A percentile compares a stretch with the other conserved stretches of the same genome.
phyloP scores from a whole-genome alignment of 2,797 vertebrate species.

The Spondyliosoma cantharus region DNA sequence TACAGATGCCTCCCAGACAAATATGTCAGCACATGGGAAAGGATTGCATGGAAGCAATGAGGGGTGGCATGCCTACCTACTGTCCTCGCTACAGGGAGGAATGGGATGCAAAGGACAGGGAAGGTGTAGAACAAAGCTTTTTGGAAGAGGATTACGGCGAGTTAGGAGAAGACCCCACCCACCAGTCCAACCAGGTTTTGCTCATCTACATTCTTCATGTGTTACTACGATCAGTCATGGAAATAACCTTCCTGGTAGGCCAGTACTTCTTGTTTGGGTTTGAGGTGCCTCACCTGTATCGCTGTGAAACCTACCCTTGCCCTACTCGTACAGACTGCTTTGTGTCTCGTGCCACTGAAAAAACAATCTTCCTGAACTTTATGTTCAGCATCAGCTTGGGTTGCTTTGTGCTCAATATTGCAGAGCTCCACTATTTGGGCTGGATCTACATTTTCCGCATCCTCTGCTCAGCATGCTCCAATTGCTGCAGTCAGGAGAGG shows the following conservation, averaged over 20 bases:
- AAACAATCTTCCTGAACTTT: slow-evolving; percentile 82
- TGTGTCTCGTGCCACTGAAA: slow-evolving; percentile 80
- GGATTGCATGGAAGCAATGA: slow-evolving; percentile 34
- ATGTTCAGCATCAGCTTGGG: slow-evolving; percentile 78
- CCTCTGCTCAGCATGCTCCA: slow-evolving; percentile 76
- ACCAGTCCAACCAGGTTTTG: slow-evolving; percentile 71
- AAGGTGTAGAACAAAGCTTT: slow-evolving; percentile 28
- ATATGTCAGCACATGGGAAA: slow-evolving; percentile 17
- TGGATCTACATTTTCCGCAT: slow-evolving; percentile 80
- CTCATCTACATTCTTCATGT: slow-evolving; percentile 77
- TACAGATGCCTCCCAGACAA: slow-evolving; percentile 17
- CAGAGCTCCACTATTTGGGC: slow-evolving; percentile 80
- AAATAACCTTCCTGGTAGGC: slow-evolving; percentile 77
- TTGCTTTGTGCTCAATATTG: slow-evolving; percentile 80
- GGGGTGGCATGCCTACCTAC: slow-evolving; percentile 25
- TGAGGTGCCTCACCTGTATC: slow-evolving; percentile 77
- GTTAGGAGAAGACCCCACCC: slow-evolving; percentile 61
- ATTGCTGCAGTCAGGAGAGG: slow-evolving; percentile 70
- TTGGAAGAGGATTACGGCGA: slow-evolving; percentile 54
- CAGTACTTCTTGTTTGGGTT: slow-evolving; percentile 81
- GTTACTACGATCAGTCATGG: slow-evolving; percentile 74
- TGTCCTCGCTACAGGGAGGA: slow-evolving; percentile 52
- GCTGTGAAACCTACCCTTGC: slow-evolving; percentile 75
- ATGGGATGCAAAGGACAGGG: slow-evolving; percentile 34
- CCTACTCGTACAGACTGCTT: slow-evolving; percentile 81